phyloP scores from a whole-genome alignment of 2,113 vertebrate species.

The Peromyscus polionotus region DNA sequence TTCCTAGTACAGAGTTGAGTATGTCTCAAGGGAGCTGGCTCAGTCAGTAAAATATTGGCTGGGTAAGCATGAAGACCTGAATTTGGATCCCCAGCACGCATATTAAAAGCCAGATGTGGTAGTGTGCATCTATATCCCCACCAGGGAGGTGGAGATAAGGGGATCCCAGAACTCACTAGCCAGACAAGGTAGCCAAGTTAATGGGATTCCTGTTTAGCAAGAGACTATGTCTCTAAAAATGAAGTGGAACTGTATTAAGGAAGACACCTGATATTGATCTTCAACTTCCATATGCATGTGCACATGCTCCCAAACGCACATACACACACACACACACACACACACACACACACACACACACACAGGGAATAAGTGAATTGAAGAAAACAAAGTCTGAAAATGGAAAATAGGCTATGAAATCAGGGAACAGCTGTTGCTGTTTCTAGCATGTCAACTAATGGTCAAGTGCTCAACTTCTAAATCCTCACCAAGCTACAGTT shows the following conservation, averaged over 20 bases:
- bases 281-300: neutral
- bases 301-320: neutral
- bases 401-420: neutral
- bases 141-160: neutral
- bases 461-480: neutral
- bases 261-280: neutral
- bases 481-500: slow-evolving; percentile 22
- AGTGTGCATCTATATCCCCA: neutral
- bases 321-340: too few species aligned
- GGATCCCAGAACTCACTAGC: neutral
- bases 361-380: neutral
- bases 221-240: neutral
- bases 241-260: neutral
- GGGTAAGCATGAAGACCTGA: neutral
- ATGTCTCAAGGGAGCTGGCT: neutral
- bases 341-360: too few species aligned
- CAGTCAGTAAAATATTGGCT: neutral
- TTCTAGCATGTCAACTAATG: slow-evolving; percentile 26
- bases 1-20: neutral
- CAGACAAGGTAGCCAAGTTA: neutral
- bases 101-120: neutral
- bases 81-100: neutral
- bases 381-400: neutral
- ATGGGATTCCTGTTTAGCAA: neutral
- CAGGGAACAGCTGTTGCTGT: neutral